Percentiles rank a stretch among this genome's conserved stretches.
These are phyloP conservation scores for Parazoanthus swiftii DNA, from an alignment of 92 coral and sea anemone genomes.

Conservation along the genomic window DNA sequence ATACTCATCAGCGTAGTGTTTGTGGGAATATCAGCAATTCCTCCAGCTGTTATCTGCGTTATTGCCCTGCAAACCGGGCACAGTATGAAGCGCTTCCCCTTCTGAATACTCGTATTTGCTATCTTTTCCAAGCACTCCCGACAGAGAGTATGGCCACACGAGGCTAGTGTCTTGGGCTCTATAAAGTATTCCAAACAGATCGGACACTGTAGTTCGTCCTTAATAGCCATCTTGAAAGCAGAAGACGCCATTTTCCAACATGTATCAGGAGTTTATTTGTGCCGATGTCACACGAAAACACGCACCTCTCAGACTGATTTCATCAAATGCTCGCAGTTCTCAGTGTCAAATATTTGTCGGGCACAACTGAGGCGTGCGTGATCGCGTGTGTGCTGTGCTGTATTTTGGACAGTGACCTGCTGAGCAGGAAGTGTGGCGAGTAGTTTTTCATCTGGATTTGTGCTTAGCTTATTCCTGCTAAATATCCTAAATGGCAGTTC, in stretches of 20 bases:
- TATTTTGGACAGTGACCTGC: neutral
- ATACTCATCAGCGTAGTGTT: constrained; percentile 44
- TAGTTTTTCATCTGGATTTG: neutral
- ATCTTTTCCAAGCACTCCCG: constrained; percentile 44
- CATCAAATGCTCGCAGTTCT: neutral
- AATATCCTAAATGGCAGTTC: too few species aligned
- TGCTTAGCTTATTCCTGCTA: neutral
- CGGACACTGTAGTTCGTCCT: constrained; percentile 44
- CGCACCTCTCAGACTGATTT: neutral
- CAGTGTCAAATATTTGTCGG: neutral
- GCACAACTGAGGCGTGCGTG: constrained; percentile 12
- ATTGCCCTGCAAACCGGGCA: constrained; percentile 49
- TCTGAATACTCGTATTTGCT: neutral
- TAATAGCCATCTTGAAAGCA: constrained; percentile 24
- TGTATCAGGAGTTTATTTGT: neutral
- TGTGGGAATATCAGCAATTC: constrained; percentile 31
- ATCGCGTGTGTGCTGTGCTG: neutral
- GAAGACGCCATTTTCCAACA: constrained; percentile 25
- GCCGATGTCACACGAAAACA: neutral
- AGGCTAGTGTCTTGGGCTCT: constrained; percentile 45
- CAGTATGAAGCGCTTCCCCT: constrained; percentile 12
- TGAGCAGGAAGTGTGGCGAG: constrained; percentile 4
- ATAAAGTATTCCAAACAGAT: constrained; percentile 40
- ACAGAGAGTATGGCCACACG: constrained; percentile 50
- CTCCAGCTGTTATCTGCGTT: constrained; percentile 39